Percentiles rank a stretch among this genome's conserved stretches.
Conservation (phyloP, 2,888 invertebrate genomes). For the Tridacna gigas region DNA sequence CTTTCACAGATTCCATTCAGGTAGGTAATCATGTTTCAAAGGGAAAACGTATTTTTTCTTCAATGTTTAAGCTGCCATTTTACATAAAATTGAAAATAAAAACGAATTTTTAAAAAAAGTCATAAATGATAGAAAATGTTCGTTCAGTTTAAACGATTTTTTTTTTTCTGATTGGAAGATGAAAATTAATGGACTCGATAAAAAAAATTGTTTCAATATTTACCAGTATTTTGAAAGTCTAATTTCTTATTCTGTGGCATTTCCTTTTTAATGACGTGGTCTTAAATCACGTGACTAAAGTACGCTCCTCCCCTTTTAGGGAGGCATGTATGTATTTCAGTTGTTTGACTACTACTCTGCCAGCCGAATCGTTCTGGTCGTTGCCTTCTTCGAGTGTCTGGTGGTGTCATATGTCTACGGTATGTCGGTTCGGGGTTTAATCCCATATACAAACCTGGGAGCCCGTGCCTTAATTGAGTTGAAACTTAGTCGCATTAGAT, state of each 20-base stretch:
- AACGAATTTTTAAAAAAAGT: too few species aligned
- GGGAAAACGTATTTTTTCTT: too few species aligned
- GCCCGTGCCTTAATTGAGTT: constrained; percentile 14
- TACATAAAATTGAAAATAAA: too few species aligned
- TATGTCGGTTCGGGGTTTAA: constrained; percentile 69
- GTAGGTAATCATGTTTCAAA: not conserved
- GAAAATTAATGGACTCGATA: too few species aligned
- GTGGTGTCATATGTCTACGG: constrained; percentile 94
- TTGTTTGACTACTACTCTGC: constrained; percentile 89
- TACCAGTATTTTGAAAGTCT: too few species aligned
- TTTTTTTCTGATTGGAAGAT: too few species aligned
- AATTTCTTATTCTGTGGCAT: not conserved
- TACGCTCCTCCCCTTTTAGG: constrained; percentile 84
- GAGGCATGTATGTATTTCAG: constrained; percentile 89
- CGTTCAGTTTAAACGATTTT: too few species aligned
- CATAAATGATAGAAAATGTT: too few species aligned
- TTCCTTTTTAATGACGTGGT: not conserved
- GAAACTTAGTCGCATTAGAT: constrained; percentile 1
- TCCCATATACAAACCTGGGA: constrained; percentile 2
- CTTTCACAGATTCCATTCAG: not conserved
- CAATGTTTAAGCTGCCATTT: too few species aligned
- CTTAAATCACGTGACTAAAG: constrained; percentile 22
- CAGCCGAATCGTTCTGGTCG: constrained; percentile 88
- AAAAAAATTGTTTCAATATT: too few species aligned
- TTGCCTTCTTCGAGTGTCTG: constrained; percentile 90